Percentiles rank a stretch among this genome's conserved stretches.
phyloP scores from a whole-genome alignment of 2,888 invertebrate genomes.

The Galerucella nymphaeae region DNA sequence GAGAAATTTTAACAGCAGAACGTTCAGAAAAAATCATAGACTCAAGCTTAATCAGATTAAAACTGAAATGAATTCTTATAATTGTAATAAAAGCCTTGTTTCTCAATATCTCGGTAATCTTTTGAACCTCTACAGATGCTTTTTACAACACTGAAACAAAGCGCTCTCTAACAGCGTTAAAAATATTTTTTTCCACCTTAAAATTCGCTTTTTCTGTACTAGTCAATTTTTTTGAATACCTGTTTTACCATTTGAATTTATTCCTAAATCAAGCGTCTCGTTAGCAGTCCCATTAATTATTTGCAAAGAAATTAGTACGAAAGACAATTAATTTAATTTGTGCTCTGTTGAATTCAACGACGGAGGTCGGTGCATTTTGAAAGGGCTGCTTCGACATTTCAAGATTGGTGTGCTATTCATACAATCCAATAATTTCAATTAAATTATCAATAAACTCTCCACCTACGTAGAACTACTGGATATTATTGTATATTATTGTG shows the following conservation, averaged over 20 bases:
- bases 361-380: neutral
- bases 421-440: neutral
- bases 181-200: constrained; percentile 1
- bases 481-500: no score
- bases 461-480: neutral
- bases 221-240: constrained; percentile 19
- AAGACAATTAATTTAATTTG: constrained; percentile 54
- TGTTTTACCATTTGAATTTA: constrained; percentile 52
- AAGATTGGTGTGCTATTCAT: neutral
- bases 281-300: constrained; percentile 57
- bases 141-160: neutral
- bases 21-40: no score
- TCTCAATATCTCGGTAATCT: no score
- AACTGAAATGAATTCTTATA: no score
- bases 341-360: constrained; percentile 21
- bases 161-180: neutral
- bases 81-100: no score
- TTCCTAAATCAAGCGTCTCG: constrained; percentile 55
- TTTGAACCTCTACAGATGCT: neutral
- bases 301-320: constrained; percentile 54
- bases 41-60: no score
- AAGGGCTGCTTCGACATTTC: neutral
- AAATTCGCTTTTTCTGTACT: constrained; percentile 5
- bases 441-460: neutral
- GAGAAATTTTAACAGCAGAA: no score